Evolutionary conservation across 2,888 invertebrate genomes (phyloP), one percentile per base, ranked within the genome.

Genomic region (Pachycephus smyrnensis): DNA sequence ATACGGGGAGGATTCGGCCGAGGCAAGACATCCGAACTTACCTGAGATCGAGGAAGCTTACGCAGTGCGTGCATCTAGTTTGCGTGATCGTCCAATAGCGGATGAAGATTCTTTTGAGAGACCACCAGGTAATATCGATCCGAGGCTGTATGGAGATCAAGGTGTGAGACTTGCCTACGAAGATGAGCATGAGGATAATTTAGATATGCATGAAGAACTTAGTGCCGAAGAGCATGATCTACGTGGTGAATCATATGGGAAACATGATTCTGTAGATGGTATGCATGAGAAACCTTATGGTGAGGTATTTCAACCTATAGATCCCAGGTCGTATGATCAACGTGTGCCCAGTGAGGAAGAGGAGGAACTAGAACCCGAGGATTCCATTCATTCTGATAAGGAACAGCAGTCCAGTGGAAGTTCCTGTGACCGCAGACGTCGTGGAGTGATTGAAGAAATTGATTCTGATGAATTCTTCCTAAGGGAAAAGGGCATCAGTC

Each of bases 381-480:
- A 83, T 9, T 89, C 90, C 12, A 85, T 84, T 15, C 87, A 91
- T 68, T 92, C 92, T 0, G 92, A 92, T 80, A 92, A 93, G 75
- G 94, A 92, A 75, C 88, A 94, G 80, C 94, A 93, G 77, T 95
- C 94, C 0, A 94, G 94, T 1, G 94, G 94, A 2, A 94, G 94
- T 82, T 94, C 94, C 0, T 91, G 92, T 37, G 93, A 93, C 73
- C 87, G 92, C 40, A 90, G 93, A 35, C 92, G 94, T 76, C 93
- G 93, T 76, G 95, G 95, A 0, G 95, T 96, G 4, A 94, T 97
- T 87, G 97, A 97, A 92, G 96, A 97, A 92, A 96, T 97, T 83
- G 95, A 97, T 89, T 96, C 96, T 73, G 97, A 97, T 91, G 97
- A 97, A 92, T 97, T 97, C 92, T 96, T 97, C 90, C 93, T 97